Base-by-base conservation (phyloP, 2,113 vertebrate genomes). In the Myrmophylax atrothorax region DNA sequence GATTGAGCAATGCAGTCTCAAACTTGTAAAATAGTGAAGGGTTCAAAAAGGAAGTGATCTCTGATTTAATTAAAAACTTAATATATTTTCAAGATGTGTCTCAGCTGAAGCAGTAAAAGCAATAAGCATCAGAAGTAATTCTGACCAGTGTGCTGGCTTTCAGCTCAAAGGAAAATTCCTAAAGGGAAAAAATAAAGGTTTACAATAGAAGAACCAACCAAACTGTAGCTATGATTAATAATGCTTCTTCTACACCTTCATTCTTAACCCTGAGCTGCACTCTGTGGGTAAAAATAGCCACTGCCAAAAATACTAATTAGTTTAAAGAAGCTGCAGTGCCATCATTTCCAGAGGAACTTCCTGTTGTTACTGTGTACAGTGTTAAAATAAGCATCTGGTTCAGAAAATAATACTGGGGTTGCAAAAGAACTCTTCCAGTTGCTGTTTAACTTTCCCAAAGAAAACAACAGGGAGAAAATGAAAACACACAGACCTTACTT, bases 241-340 rank as follows among this genome's bases (percentile, higher is more conserved):
- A 67, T 69, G 46, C 33, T 79, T 35, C 50, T 60, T 31, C 19
- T 33, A 19, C 29, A 10, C 20, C 37, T 91, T 81, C 6, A 14
- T 97, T 92, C 72, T 59, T 89, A 95, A 93, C 67, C 50, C 80
- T 94, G 89, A 93, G 60, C 89, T 95, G 73, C 88, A 85, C 96
- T 91, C 87, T 95, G 63, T 74, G 80, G 92, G 83, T 92, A n/a
- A 52, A 46, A 40, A 66, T 60, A 73, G 52, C 58, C 84, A 38
- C 68, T 90, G 68, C 23, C 55, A 87, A 86, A 77, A 88, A 52
- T 74, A 29, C 26, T 15, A 38, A 56, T 74, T 73, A 31, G 33
- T 93, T 92, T 76, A 84, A 63, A 88, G 86, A 90, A 87, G 26
- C 33, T 90, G 64, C 59, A 63, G n/a, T 81, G 50, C 60, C 31